Base-by-base conservation (phyloP, 2,797 vertebrate genomes). In the Jordanella pulchra region DNA sequence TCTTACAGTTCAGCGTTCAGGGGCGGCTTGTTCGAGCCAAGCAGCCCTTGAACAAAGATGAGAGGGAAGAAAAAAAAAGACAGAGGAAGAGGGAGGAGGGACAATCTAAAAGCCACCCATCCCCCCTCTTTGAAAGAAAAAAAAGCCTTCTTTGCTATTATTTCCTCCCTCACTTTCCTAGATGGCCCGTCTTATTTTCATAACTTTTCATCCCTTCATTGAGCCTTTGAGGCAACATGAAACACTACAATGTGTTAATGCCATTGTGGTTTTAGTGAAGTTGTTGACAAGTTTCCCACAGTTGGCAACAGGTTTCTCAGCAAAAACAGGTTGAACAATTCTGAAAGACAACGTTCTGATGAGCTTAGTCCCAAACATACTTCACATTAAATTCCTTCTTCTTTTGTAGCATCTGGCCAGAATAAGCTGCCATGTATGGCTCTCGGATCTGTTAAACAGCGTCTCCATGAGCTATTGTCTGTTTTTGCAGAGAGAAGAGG, bases 31-130 rank as follows among this genome's bases (percentile, higher is more conserved):
- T 86, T 89, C 71, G 80, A 81, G 81, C 72, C 76, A 70, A 73
- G 80, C 93, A 86, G 84, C 87, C 66, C 84, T 83, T 86, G 85
- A 92, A 94, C 94, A 93, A 87, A 92, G 88, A 83, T 88, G 93
- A 92, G 89, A 80, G 90, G 74, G 87, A 87, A 89, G 81, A 77
- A 72, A 80, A 88, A 83, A 85, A 87, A 73, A 81, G 87, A 91
- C 86, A 89, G 88, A 89, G 87, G 85, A 86, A 89, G 87, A 84
- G 84, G 89, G 91, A 91, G 91, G 93, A 93, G 90, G 91, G 87
- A 90, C 77, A 78, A 84, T 88, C 72, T 87, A 78, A 87, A 89
- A 82, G 69, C 65, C 71, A 76, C 91, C 92, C 92, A 84, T 88
- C 92, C 92, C 92, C 90, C 89, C 80, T 54, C 84, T 70, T 17